Base-by-base conservation (phyloP, 2,797 vertebrate species). In the Pelodytes ibericus region DNA sequence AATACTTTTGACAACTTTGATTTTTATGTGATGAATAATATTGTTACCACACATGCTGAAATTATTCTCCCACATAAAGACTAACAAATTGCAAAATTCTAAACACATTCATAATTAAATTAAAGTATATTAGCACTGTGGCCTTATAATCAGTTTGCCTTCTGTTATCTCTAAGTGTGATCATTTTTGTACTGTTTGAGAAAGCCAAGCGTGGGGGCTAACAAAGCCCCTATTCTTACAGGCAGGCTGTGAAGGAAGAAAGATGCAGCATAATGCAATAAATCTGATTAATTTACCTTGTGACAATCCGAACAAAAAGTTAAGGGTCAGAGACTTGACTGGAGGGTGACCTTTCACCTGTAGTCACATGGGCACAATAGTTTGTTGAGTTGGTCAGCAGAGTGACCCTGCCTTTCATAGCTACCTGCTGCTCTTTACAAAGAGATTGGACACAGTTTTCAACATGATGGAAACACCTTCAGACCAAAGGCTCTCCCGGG, bases 351-450 rank as follows among this genome's bases (percentile, higher is more conserved):
- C 96, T 94, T 88, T 96, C 87, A 86, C 94, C 94, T 86, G 81
- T 47, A 80, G 90, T 85, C 88, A 84, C 81, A 87, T 84, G 84
- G 66, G 66, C 83, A 87, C 93, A 94, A 93, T 91, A 84, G 91
- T 89, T 82, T 71, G 82, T 83, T 60, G 79, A 86, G 85, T 80
- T 87, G 88, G 82, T 86, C 87, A 88, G 88, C 68, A 82, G 85
- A 77, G 78, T 81, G 89, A 89, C 91, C 91, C 87, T 58, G 70
- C 91, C 91, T 92, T 90, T 93, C 88, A 87, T 84, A 90, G 91
- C 94, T 95, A 96, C 96, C 96, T 98, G 96, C 96, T 98, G 97
- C 91, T 96, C 87, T 74, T 77, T 80, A 92, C 95, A 98, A 98
- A 92, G 92, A 90, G 82, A 94, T 95, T 89, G 82, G 95, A 95